phyloP scores from a whole-genome alignment of 2,797 vertebrate genomes.

The Phalanger gymnotis region DNA sequence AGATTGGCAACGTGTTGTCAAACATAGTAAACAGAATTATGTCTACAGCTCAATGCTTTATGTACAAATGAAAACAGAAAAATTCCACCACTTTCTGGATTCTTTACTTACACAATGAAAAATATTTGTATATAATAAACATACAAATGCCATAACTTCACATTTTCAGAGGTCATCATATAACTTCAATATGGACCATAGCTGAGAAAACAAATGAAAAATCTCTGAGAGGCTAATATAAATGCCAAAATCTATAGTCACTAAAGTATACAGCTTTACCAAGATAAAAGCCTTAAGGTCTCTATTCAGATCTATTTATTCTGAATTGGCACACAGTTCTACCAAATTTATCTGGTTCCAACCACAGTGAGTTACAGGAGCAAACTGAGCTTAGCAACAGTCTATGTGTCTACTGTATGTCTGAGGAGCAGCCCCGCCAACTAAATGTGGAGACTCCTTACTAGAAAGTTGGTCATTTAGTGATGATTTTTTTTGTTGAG shows the following conservation, averaged over 20 bases:
- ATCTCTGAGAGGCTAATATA: not conserved
- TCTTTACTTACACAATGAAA: conserved; percentile 28
- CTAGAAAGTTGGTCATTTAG: not conserved
- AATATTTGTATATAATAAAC: conserved; percentile 43
- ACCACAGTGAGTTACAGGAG: too few relatives aligned
- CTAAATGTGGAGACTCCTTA: not conserved
- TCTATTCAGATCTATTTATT: not conserved
- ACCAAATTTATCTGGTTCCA: not conserved
- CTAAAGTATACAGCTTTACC: not conserved
- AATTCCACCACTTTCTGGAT: not conserved
- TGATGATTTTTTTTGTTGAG: not conserved
- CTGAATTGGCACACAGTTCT: not conserved
- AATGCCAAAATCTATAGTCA: not conserved
- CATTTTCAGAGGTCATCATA: not conserved
- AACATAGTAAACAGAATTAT: not conserved
- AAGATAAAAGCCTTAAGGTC: not conserved
- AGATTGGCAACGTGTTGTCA: not conserved
- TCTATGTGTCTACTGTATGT: not conserved
- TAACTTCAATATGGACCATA: not conserved
- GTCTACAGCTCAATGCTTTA: conserved; percentile 21
- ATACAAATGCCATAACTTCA: not conserved
- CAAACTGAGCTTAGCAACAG: not conserved
- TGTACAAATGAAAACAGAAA: conserved; percentile 4
- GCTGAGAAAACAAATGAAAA: not conserved
- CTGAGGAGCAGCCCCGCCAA: not conserved